Base-by-base conservation (phyloP, 2,888 invertebrate species). In the Rhorus exstirpatorius region DNA sequence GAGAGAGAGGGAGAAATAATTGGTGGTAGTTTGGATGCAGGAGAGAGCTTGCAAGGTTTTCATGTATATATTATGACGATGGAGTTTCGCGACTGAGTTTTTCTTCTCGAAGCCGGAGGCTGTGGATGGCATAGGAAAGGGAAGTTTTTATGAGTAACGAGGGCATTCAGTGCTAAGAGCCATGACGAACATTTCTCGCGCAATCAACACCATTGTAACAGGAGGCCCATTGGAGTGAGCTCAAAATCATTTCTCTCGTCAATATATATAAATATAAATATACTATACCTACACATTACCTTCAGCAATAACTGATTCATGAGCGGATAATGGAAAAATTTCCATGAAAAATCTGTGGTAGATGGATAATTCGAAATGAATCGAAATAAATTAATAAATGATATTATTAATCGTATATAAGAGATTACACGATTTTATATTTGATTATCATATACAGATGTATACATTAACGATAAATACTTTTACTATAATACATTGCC, bases 171-270 rank as follows among this genome's bases (percentile, higher is more conserved):
- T 86, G 80, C 79, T 90, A 89, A 90, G 89, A 85, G 88, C 88
- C 74, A 53, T 85, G 86, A 83, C 86, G 82, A 89, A 89, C 87
- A 87, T 86, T 89, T 87, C 87, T 87, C 86, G 87, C 84, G 85
- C 90, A 90, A 90, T 90, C 90, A 90, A 84, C 86, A 81, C 85
- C 84, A 89, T 90, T 90, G 90, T 89, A 79, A 67, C 63, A 55
- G 49, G 38, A 76, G 31, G 67, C 17, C 41, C 65, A 49, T 55
- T 51, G 61, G 60, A 41, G 51, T 19, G 44, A 70, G 31, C 68
- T 21, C 49, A 7, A 68, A 82, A 71, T 75, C 38, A 76, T 79
- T 75, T 67, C 35, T 63, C 58, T 46, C 60, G 21, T 46, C 46
- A 46, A 68, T 35, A 53, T 14, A 26, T 24, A 17, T 12, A 24